Base-by-base conservation (phyloP, 2,797 vertebrate genomes). In the Hozukius guyotensis region DNA sequence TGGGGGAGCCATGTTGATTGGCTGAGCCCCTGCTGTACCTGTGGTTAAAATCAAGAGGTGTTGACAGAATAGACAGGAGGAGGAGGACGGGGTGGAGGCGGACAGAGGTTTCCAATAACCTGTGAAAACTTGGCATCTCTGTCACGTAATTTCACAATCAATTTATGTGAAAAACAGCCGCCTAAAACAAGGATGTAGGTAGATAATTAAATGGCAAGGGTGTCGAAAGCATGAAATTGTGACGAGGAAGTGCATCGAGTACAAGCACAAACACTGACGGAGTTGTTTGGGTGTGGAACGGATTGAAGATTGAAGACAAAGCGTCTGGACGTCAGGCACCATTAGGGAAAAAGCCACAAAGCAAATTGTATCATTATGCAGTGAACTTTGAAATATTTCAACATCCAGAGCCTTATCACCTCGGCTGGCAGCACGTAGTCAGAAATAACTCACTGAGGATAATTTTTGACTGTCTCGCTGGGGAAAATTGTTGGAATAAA, bases 391-490 rank as follows among this genome's bases (percentile, higher is more conserved):
- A 91, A 93, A 87, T 88, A 63, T 75, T 83, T 88, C 78, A 92
- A 76, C 85, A 89, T 84, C 68, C 77, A 71, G 77, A 75, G 85
- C 77, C 79, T 88, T 76, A 78, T 92, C 91, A 89, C 92, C 89
- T 88, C 80, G 5, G 68, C 86, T 89, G 89, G 87, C 92, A 90
- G 85, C 83, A 71, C 24, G 46, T 70, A 87, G 78, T 92, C 91
- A 89, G 91, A 94, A 94, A 95, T 92, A 95, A 94, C 90, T 93
- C 89, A 85, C 80, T 29, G 66, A 63, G 82, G 90, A 92, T 88
- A 65, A 82, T 88, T 88, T 92, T 73, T 91, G 85, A 90, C 81
- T 90, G 85, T 57, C 87, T 91, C 72, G 52, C 84, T 61, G 57
- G 88, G 87, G 85, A 87, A 85, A 92, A 85, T 63, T 80, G 86